These are phyloP conservation scores for Poeciliopsis turrubarensis DNA, from an alignment of 2,113 vertebrate genomes.

Conservation along the genomic window DNA sequence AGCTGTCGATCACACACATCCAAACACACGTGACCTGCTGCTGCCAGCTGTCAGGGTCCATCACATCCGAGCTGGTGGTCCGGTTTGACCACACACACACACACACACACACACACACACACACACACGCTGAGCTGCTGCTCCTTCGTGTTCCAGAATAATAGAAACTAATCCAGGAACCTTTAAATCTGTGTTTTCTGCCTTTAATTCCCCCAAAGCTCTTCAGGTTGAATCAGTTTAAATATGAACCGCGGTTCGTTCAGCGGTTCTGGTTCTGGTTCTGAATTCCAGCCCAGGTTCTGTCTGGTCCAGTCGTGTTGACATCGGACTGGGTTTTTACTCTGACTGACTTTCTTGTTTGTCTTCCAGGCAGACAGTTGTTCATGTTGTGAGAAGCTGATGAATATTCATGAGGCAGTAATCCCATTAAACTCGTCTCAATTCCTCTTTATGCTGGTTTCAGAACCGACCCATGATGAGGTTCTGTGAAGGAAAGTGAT, in stretches of 20 bases:
- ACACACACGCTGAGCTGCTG: not conserved
- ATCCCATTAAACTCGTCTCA: not conserved
- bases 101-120: not conserved
- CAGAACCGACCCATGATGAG: not conserved
- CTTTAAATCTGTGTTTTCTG: not conserved
- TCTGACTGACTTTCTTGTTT: not conserved
- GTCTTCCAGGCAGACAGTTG: not conserved
- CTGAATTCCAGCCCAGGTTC: no score
- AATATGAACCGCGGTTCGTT: not conserved
- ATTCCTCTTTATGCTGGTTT: not conserved
- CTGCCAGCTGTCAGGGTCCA: slow-evolving; percentile 61
- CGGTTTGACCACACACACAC: slow-evolving; percentile 6
- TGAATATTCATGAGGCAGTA: not conserved
- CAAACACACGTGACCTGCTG: slow-evolving; percentile 30
- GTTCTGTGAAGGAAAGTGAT: no score
- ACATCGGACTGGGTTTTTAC: not conserved
- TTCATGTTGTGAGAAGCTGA: not conserved
- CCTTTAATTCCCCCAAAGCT: not conserved
- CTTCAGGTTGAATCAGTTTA: not conserved
- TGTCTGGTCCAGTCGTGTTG: not conserved
- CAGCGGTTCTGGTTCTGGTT: no score
- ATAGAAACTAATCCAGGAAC: not conserved
- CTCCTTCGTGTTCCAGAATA: no score
- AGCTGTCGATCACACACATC: slow-evolving; percentile 35
- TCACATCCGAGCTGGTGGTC: slow-evolving; percentile 61